These are phyloP conservation scores for Pampusana beccarii DNA, from an alignment of 2,113 vertebrate species.

Conservation along the genomic window DNA sequence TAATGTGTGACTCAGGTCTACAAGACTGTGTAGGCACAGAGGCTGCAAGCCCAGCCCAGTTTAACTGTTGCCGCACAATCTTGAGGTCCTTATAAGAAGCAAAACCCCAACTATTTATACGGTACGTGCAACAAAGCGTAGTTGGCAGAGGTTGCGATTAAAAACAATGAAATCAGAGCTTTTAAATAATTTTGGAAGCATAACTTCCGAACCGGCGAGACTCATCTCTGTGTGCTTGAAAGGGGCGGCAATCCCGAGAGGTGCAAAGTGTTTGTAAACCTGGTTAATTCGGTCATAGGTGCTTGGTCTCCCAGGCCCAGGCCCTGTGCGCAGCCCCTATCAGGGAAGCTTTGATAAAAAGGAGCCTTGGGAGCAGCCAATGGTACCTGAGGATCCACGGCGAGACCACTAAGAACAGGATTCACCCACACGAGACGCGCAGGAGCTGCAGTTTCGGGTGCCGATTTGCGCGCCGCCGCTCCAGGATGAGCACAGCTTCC, in stretches of 20 bases:
- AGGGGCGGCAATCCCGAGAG: neutral
- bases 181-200: neutral
- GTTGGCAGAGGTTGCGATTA: neutral
- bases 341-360: neutral
- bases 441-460: neutral
- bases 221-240: neutral
- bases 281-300: fast-evolving
- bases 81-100: neutral
- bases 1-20: conserved; percentile 17
- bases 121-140: fast-evolving
- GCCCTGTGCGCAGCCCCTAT: fast-evolving
- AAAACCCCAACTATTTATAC: neutral
- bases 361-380: neutral
- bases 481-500: neutral
- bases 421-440: neutral
- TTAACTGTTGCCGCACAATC: neutral
- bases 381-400: neutral
- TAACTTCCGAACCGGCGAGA: neutral
- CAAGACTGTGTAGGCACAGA: neutral
- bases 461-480: neutral
- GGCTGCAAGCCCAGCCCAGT: neutral
- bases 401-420: neutral
- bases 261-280: neutral
- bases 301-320: fast-evolving
- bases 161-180: neutral